phyloP scores from a whole-genome alignment of 2,888 invertebrate species.

The Andrena flavipes region DNA sequence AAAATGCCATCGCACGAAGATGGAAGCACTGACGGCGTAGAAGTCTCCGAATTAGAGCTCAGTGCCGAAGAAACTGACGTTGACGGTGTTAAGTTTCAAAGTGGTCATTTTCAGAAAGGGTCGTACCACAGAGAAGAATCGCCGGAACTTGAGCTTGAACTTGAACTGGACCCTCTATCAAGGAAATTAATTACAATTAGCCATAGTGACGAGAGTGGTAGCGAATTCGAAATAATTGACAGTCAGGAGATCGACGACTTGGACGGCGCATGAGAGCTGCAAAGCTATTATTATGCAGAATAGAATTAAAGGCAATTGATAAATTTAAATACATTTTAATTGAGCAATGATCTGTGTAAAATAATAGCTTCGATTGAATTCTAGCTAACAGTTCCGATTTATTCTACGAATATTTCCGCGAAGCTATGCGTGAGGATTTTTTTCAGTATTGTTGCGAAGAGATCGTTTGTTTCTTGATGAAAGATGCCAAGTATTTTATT shows the following conservation, averaged over 20 bases:
- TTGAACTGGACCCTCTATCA: slow-evolving; percentile 54
- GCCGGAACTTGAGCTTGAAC: slow-evolving; percentile 70
- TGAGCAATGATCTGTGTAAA: slow-evolving; percentile 28
- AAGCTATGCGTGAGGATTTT: slow-evolving; percentile 9
- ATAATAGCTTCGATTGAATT: slow-evolving; percentile 40
- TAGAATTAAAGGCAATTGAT: slow-evolving; percentile 43
- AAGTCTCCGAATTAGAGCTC: slow-evolving; percentile 81
- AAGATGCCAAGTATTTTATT: not conserved
- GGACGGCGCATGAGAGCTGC: slow-evolving; percentile 62
- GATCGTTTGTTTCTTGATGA: slow-evolving; percentile 6
- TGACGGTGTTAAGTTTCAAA: slow-evolving; percentile 80
- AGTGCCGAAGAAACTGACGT: slow-evolving; percentile 78
- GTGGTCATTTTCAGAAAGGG: slow-evolving; percentile 81
- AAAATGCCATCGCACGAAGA: slow-evolving; percentile 84
- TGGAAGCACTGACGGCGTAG: slow-evolving; percentile 82
- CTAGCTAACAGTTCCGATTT: slow-evolving; percentile 42
- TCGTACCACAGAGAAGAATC: slow-evolving; percentile 82
- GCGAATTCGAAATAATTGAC: slow-evolving; percentile 83
- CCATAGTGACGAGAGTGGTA: slow-evolving; percentile 80
- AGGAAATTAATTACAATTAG: slow-evolving; percentile 68
- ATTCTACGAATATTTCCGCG: slow-evolving; percentile 25
- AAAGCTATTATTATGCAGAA: slow-evolving; percentile 56
- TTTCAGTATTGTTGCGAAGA: not conserved
- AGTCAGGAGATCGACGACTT: slow-evolving; percentile 76
- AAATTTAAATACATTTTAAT: slow-evolving; percentile 41